Conservation (phyloP, 2,888 invertebrate species). For the Acleris emargana region DNA sequence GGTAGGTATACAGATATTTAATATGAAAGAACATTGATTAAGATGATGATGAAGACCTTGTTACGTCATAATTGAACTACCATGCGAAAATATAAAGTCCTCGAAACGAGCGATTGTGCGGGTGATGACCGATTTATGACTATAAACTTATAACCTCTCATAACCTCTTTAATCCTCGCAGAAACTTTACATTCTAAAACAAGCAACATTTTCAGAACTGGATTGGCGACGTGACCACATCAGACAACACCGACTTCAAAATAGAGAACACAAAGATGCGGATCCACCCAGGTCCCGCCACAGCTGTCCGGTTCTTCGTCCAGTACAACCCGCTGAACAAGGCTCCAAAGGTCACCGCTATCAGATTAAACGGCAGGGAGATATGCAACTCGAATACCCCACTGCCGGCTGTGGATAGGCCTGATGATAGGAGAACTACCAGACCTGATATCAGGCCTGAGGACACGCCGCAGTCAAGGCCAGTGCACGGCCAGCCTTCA, state of each 20-base stretch:
- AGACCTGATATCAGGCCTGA: slow-evolving; percentile 52
- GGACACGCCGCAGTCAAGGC: slow-evolving; percentile 56
- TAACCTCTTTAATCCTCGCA: neutral
- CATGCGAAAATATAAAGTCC: too few species aligned
- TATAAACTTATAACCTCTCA: neutral
- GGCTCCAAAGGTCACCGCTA: slow-evolving; percentile 75
- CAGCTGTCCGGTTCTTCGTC: slow-evolving; percentile 84
- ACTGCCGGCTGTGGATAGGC: slow-evolving; percentile 53
- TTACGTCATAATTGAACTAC: too few species aligned
- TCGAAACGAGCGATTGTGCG: too few species aligned
- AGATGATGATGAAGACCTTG: too few species aligned
- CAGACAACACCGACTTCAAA: slow-evolving; percentile 84
- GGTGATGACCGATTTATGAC: too few species aligned
- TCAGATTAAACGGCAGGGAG: slow-evolving; percentile 83
- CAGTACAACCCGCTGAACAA: slow-evolving; percentile 79
- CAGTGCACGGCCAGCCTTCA: slow-evolving; percentile 54
- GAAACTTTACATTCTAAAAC: neutral
- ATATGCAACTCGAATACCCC: slow-evolving; percentile 79
- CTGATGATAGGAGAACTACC: slow-evolving; percentile 41
- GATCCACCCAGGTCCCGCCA: slow-evolving; percentile 82
- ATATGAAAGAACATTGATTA: too few species aligned
- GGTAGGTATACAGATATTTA: too few species aligned
- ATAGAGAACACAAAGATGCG: slow-evolving; percentile 83
- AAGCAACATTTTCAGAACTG: slow-evolving; percentile 71
- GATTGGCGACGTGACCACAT: slow-evolving; percentile 83